Percentiles rank a stretch among this genome's conserved stretches.
phyloP scores from a whole-genome alignment of 2,797 vertebrate genomes.

The Lithobates sylvaticus region DNA sequence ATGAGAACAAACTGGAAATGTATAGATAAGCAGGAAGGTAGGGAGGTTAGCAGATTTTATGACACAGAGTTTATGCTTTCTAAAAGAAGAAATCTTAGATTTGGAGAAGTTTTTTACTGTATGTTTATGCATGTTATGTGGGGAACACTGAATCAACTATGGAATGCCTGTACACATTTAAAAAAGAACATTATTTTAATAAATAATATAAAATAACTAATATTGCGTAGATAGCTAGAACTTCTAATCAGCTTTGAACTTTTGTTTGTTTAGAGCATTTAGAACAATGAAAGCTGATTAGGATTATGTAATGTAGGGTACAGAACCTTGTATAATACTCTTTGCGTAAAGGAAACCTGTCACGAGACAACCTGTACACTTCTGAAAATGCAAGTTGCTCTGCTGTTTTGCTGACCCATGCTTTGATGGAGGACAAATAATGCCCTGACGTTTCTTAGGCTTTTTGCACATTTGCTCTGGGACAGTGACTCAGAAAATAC shows the following conservation, averaged over 20 bases:
- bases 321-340: not conserved
- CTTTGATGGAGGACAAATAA: not conserved
- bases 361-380: not conserved
- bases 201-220: not conserved
- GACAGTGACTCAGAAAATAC: not conserved
- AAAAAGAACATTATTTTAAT: not conserved
- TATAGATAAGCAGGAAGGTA: too few relatives aligned
- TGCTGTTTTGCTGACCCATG: not conserved
- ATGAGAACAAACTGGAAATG: too few relatives aligned
- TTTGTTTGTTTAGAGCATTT: not conserved
- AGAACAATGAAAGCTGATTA: not conserved
- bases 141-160: too few relatives aligned
- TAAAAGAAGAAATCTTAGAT: too few relatives aligned
- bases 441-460: not conserved
- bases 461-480: not conserved
- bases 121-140: too few relatives aligned
- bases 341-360: not conserved
- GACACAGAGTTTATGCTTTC: too few relatives aligned
- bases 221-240: not conserved
- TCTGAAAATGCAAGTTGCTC: not conserved
- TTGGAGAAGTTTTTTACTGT: too few relatives aligned
- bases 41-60: too few relatives aligned
- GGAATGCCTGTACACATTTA: too few relatives aligned
- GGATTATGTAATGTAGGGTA: not conserved
- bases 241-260: not conserved